Base-by-base conservation (phyloP, 2,797 vertebrate species). In the Babyrousa celebensis region DNA sequence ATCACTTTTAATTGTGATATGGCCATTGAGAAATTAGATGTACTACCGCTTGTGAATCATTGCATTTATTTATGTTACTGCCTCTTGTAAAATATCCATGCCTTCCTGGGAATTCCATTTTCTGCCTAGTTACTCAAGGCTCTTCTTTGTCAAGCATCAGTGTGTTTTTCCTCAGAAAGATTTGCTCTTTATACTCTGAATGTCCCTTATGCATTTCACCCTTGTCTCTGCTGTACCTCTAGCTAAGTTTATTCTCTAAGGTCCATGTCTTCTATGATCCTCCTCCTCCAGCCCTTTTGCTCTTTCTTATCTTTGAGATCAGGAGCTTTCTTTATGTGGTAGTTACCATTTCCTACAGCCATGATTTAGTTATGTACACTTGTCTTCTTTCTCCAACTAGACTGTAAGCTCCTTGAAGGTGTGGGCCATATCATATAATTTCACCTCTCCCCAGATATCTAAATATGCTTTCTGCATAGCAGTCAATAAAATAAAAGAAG, bases 51-150 rank as follows among this genome's bases (percentile, higher is more conserved):
- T 90, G 72, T 90, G 82, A 90, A 7, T 85, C 27, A 77, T n/a
- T 89, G 62, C 27, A 32, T 54, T 96, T 94, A 75, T 36, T 93
- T 86, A 78, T 93, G 29, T 74, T 93, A 56, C 32, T 93, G 27
- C 52, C 56, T 85, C 16, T 96, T 91, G n/a, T 91, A 72, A 93
- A 91, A 91, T 21, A 83, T 92, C 94, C 12, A 54, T 85, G 27
- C 36, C 58, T 93, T 93, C 58, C 71, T 89, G 25, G 32, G 23
- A 94, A 91, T 96, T 89, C 43, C 56, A 67, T 56, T 95, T 96
- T 92, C 80, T 94, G 15, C 29, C 56, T 94, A n/a, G 20, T 70
- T 70, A 60, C 40, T 97, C 43, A 79, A 36, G 48, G 21, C 32
- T 93, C 54, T 96, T 90, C 43, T 12, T 89, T 95, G 32, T 85